Base-by-base conservation (phyloP, 2,797 vertebrate species). In the Todus mexicanus region DNA sequence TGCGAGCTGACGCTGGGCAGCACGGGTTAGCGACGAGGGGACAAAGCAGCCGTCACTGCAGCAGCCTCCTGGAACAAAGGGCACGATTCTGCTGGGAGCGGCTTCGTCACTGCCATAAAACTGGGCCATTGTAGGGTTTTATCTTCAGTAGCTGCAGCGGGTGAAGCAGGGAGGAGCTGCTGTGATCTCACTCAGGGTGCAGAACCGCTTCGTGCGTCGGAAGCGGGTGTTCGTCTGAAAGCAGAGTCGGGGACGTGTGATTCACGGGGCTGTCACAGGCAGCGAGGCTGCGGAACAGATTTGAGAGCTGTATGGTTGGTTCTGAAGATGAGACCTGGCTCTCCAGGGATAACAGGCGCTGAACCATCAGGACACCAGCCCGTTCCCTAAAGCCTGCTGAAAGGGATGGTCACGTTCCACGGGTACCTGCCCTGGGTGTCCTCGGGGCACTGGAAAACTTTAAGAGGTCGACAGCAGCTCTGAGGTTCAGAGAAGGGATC, bases 121-220 rank as follows among this genome's bases (percentile, higher is more conserved):
- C 23, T 0, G 0, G 3, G 11, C 8, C 12, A 0, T 4, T 13
- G 12, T 2, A 22, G 54, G 18, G 1, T 37, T 11, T 51, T 68
- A 1, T 68, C 37, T 61, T n/a, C 5, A 11, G 17, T 7, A 35
- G 10, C 25, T 57, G 66, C 48, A n/a, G 6, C 4, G 26, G 19
- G 33, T 17, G 75, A 50, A 35, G 54, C 54, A 37, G 68, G 78
- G 47, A 27, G 5, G 27, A 65, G 74, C 74, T 71, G 75, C 6
- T 15, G 16, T 12, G 35, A 26, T 54, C 51, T 50, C 35, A 4
- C 5, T 25, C 9, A 12, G 69, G 18, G 16, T n/a, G 20, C 18
- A 18, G 26, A 33, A 20, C 22, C 2, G 57, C 79, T 65, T 40
- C 48, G 0, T 56, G 78, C 38, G 2, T 16, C 45, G 42, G 37